Percentiles rank a stretch among this genome's conserved stretches.
Conservation (phyloP, 1,140 invertebrate genomes). For the Hyles vespertilio region DNA sequence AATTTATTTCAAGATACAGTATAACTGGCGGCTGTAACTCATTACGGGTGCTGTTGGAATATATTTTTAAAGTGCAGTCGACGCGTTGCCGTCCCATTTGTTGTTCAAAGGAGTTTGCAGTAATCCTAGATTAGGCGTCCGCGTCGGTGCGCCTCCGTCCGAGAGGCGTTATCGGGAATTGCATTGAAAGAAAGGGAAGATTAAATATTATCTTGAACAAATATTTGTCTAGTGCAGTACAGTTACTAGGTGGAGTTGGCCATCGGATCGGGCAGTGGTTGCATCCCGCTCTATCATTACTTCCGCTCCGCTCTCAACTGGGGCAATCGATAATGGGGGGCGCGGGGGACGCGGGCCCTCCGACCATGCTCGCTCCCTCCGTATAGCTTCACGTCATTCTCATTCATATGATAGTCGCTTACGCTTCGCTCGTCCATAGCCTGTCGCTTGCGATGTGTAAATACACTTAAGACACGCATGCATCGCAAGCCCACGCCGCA, state of each 20-base stretch:
- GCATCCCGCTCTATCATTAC: constrained; percentile 72
- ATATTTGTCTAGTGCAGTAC: constrained; percentile 69
- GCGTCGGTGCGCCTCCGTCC: constrained; percentile 5
- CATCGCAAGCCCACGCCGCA: too few relatives aligned
- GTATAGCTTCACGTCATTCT: constrained; percentile 54
- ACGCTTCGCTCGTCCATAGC: constrained; percentile 40
- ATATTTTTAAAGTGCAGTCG: constrained; percentile 14
- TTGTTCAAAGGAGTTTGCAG: neutral
- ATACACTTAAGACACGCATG: too few relatives aligned
- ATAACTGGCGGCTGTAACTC: constrained; percentile 17
- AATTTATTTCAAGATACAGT: constrained; percentile 49
- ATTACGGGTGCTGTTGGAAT: neutral
- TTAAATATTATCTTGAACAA: constrained; percentile 66
- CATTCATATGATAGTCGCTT: constrained; percentile 64
- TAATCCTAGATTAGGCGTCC: neutral
- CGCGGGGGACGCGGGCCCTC: constrained; percentile 27
- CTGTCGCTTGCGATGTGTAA: constrained; percentile 16
- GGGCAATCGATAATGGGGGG: constrained; percentile 69
- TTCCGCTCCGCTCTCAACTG: constrained; percentile 72
- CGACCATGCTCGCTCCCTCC: constrained; percentile 26
- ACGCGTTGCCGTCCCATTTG: neutral
- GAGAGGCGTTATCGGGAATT: constrained; percentile 35
- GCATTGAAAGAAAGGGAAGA: constrained; percentile 54
- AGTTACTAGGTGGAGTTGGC: constrained; percentile 59
- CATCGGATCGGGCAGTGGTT: constrained; percentile 65